Base-by-base conservation (phyloP, 2,797 vertebrate genomes). In the Sebastolobus alascanus region DNA sequence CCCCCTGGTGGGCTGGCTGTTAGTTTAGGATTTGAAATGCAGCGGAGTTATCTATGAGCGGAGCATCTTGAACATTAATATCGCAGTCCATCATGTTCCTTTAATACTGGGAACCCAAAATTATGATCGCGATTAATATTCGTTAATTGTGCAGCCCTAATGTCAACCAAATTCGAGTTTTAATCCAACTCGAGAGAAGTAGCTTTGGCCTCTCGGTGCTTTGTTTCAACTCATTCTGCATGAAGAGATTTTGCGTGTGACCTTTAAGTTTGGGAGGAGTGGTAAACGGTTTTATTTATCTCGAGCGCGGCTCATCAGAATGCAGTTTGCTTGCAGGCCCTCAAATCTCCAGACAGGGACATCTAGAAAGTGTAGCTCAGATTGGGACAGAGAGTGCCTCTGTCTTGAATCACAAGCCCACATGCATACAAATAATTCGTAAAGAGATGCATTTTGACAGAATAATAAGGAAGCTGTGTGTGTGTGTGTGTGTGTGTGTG, bases 391-490 rank as follows among this genome's bases (percentile, higher is more conserved):
- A 81, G 82, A 87, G 84, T 40, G 83, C 75, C 78, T 88, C 85
- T 84, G 80, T 87, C 80, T 83, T 82, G 70, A 87, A 85, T 85
- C 85, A 65, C 77, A 70, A 77, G 80, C 77, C 72, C 76, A 73
- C 85, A 82, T 77, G 86, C 88, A 92, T 90, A 90, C 89, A 90
- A 92, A 93, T 90, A 82, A 75, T 88, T 87, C 82, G 84, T 71
- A 80, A 84, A 83, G 82, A 82, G 73, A 90, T 88, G 84, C 85
- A 84, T 89, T 89, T 86, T 87, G 86, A 91, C 87, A 87, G 82
- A 87, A 85, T 86, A 87, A 90, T 91, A 82, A 86, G 56, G 54
- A 73, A 43, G 67, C 12, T 56, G 43, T 65, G 38, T 38, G 63
- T 82, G 31, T 58, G 61, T 75, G 55, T 69, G 63, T 29, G 64